Base-by-base conservation (phyloP, 2,888 invertebrate genomes). In the Dicyrtoma fusca region DNA sequence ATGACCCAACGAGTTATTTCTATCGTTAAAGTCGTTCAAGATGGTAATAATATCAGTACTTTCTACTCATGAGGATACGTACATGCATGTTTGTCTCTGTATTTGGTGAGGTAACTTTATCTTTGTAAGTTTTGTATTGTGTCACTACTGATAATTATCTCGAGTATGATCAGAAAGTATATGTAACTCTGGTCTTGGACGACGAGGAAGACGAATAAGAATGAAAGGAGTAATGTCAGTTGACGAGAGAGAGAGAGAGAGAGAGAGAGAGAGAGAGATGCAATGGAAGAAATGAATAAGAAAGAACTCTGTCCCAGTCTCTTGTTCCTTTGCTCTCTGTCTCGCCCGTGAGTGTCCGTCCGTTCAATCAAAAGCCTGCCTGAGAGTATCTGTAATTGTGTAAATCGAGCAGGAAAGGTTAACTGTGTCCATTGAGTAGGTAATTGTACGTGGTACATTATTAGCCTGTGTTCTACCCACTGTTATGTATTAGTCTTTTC, bases 181-280 rank as follows among this genome's bases (percentile, higher is more conserved):
- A n/a, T n/a, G n/a, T n/a, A 34, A 34, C 34, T 34, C 34, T 34
- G 34, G 3, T 34, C 53, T 42, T 66, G 66, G 51, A 65, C 4
- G 59, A 34, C 25, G 65, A 47, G 13, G 42, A 44, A 42, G 62
- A 62, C 42, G 51, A 66, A 34, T 53, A 53, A 53, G 47, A 53
- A 72, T 61, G 72, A 72, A 66, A 51, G 44, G 61, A 66, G 61
- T 72, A 62, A 72, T 61, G 66, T 51, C 17, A 23, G 65, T 21
- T 23, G 11, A 14, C 14, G 34, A 55, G 17, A 26, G 17, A 34
- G 42, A 53, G 21, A 53, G 19, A 53, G 17, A 53, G 19, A 53
- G 42, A 53, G 34, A 34, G 19, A 66, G n/a, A 51, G 53, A 26
- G 14, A 63, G 23, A 63, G 47, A 53, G 66, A 21, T 42, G 17